Conservation (phyloP, 2,113 vertebrate species). For the Dicentrarchus labrax region DNA sequence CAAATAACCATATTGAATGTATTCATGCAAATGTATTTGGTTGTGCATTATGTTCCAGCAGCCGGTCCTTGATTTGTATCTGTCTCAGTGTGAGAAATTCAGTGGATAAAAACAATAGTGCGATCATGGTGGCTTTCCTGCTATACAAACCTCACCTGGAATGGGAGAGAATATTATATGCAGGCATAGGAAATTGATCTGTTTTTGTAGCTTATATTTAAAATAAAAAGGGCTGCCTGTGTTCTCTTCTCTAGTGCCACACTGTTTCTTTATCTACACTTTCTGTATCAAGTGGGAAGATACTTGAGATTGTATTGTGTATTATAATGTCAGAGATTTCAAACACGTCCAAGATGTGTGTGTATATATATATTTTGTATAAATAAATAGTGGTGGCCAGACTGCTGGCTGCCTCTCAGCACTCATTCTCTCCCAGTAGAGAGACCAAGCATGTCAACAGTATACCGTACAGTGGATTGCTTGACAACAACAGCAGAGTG, state of each 20-base stretch:
- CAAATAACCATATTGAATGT: too few species aligned
- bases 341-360: neutral
- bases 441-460: constrained; percentile 44
- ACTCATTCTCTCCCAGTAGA: constrained; percentile 31
- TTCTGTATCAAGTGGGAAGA: neutral
- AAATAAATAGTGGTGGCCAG: constrained; percentile 41
- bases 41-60: too few species aligned
- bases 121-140: neutral
- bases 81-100: neutral
- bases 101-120: neutral
- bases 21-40: too few species aligned
- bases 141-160: neutral
- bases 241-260: neutral
- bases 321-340: neutral
- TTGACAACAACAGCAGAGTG: constrained; percentile 42
- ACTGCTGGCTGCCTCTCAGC: constrained; percentile 32
- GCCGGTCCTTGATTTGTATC: neutral
- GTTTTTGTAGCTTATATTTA: neutral
- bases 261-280: neutral
- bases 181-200: neutral
- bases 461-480: constrained; percentile 18
- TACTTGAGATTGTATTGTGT: neutral
- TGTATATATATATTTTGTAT: neutral
- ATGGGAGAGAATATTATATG: neutral
- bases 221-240: neutral